phyloP scores from a whole-genome alignment of 2,797 vertebrate species.

The Nannoperca obscura region DNA sequence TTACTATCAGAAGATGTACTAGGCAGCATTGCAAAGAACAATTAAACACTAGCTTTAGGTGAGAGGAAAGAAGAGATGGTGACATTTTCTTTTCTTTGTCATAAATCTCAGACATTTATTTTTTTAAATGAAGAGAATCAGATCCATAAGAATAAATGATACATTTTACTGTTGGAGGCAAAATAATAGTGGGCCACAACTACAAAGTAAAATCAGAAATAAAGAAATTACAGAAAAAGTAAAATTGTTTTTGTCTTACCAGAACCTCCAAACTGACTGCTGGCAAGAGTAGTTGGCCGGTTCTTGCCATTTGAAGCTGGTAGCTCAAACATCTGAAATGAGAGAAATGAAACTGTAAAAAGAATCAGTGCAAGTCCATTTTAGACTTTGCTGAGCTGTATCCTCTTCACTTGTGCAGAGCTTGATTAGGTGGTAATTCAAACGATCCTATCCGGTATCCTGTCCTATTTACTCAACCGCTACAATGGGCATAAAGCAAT shows the following conservation, averaged over 20 bases:
- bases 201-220: not conserved
- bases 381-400: conserved; percentile 5
- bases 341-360: conserved; percentile 43
- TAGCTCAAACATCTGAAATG: conserved; percentile 95
- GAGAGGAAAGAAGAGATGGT: conserved; percentile 26
- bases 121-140: not conserved
- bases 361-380: not conserved
- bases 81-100: not conserved
- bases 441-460: not conserved
- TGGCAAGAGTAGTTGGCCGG: conserved; percentile 90
- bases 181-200: not conserved
- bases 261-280: conserved; percentile 92
- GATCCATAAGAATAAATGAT: not conserved
- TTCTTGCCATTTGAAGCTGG: conserved; percentile 94
- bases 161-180: not conserved
- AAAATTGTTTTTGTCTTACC: conserved; percentile 80
- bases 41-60: conserved; percentile 12
- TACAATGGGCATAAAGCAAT: conserved; percentile 33
- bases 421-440: conserved; percentile 29
- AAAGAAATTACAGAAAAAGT: not conserved
- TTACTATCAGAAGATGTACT: conserved; percentile 23
- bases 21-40: conserved; percentile 6
- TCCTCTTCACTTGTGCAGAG: conserved; percentile 31
- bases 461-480: conserved; percentile 16
- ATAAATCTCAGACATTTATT: too few species aligned